Evolutionary conservation across 2,113 vertebrate species (phyloP), one percentile per base, ranked within the genome.

Genomic region (Ia io): DNA sequence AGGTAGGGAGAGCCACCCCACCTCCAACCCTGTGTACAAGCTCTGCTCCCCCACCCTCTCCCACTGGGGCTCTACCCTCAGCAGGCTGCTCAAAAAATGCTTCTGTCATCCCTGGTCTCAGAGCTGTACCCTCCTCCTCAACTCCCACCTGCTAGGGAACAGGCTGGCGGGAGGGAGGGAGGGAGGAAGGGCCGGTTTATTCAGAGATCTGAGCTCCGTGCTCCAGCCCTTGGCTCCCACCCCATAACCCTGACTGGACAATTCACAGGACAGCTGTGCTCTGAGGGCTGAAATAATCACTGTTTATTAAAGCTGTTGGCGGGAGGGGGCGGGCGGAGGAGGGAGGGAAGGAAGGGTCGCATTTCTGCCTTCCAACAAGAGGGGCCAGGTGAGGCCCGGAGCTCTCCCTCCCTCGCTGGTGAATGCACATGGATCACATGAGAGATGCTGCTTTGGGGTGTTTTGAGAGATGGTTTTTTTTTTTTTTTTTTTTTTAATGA

Each of bases 361-460:
- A 9, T 95, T 96, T 96, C 97, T 97, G 84, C 85, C 93, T 96
- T 84, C 89, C 82, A 93, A 86, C 89, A 69, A 87, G 87, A 76
- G 92, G 93, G 0, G 42, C 88, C 91, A 88, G 97, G 94, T 95
- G 77, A 80, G 91, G 96, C 8, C 42, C 20, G 1, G 20, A 47
- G 8, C 42, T 56, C 28, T 63, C 95, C 94, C 84, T 82, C 5
- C 0, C 84, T 97, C 85, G 84, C 92, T 9, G 65, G 88, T 5
- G 2, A 49, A 37, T 30, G 51, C 37, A 23, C 69, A 18, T 73
- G 40, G 6, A 28, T 59, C 84, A 85, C 42, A 6, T 90, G 67
- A 9, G 35, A 4, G 79, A 92, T 35, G 12, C 61, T 88, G 71
- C 42, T 90, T 40, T 28, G 59, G 44, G 17, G 71, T 92, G 86